These are phyloP conservation scores for Pseudomyrmex sp. DNA, from an alignment of 1,140 invertebrate species.

Conservation along the genomic window DNA sequence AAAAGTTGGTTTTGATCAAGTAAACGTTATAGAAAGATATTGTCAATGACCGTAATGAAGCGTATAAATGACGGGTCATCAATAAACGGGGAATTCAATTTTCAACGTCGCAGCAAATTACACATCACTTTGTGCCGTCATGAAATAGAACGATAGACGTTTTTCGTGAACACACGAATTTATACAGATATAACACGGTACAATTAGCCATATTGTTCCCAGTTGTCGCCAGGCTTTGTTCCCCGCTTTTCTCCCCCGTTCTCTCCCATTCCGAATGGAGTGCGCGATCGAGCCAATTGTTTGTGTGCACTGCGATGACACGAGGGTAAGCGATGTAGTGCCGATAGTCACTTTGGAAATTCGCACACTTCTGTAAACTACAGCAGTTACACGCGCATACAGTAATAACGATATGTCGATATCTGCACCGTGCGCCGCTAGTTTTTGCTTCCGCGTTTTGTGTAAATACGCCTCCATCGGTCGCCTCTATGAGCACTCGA, in stretches of 20 bases:
- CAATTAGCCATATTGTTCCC: constrained; percentile 56
- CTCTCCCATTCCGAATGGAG: neutral
- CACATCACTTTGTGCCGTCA: neutral
- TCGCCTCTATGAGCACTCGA: neutral
- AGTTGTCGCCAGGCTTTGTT: neutral
- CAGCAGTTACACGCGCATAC: constrained; percentile 12
- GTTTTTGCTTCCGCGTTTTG: constrained; percentile 6
- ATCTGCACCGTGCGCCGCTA: neutral
- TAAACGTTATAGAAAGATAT: neutral
- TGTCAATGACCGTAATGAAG: neutral
- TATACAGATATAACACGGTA: constrained; percentile 16
- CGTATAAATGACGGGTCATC: neutral
- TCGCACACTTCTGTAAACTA: constrained; percentile 44
- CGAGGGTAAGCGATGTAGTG: constrained; percentile 40
- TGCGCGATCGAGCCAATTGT: constrained; percentile 39
- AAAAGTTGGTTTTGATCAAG: neutral
- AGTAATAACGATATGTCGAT: constrained; percentile 53
- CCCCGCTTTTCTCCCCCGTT: no score
- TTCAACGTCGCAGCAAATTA: neutral
- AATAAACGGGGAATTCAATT: constrained; percentile 5
- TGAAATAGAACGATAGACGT: neutral
- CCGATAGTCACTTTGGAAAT: constrained; percentile 50
- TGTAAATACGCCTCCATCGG: neutral
- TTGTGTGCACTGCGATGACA: constrained; percentile 25
- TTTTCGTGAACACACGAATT: constrained; percentile 25